Percentiles rank a stretch among this genome's conserved stretches.
phyloP scores from a whole-genome alignment of 2,113 vertebrate genomes.

The Mastomys coucha region DNA sequence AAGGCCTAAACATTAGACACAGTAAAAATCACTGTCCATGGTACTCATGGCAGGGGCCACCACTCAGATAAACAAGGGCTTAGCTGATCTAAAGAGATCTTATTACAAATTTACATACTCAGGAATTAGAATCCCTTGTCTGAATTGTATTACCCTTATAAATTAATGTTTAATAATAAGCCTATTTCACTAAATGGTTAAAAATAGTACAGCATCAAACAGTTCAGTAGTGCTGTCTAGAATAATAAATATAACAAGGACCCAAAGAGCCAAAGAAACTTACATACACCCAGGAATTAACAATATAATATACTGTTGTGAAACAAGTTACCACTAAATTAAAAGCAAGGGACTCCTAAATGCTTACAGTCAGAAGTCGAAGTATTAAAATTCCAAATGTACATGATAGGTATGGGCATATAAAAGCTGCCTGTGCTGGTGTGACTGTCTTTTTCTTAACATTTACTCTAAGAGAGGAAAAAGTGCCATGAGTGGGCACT shows the following conservation, averaged over 20 bases:
- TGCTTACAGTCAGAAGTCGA: not conserved
- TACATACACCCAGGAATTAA: not conserved
- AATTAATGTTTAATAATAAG: not conserved
- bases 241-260: constrained; percentile 16
- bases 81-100: not conserved
- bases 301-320: not conserved
- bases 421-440: not conserved
- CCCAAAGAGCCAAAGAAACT: not conserved
- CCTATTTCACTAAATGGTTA: not conserved
- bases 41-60: constrained; percentile 6
- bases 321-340: not conserved
- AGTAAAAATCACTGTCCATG: constrained; percentile 68
- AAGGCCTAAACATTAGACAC: not conserved
- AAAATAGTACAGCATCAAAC: not conserved
- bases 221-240: not conserved
- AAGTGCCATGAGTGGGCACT: not conserved
- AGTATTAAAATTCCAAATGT: not conserved
- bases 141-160: not conserved
- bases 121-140: not conserved
- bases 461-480: not conserved
- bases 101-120: not conserved
- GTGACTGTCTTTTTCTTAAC: not conserved
- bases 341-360: not conserved
- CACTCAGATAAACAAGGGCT: not conserved
- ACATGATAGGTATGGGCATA: not conserved